A percentile compares a stretch with the other conserved stretches of the same genome.
These are phyloP conservation scores for Callionymus lyra DNA, from an alignment of 2,113 vertebrate species.

Conservation along the genomic window DNA sequence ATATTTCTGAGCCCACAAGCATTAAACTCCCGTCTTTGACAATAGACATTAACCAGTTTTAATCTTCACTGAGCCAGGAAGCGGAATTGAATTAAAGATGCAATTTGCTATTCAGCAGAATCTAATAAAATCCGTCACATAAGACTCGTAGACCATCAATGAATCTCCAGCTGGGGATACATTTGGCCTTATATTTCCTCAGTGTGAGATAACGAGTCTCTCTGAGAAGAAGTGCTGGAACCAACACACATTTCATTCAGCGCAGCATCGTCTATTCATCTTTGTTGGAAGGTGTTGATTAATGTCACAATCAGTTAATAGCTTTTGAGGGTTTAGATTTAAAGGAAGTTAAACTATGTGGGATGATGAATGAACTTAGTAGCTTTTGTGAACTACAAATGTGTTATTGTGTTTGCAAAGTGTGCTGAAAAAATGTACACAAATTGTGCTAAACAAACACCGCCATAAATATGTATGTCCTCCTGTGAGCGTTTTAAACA, in stretches of 20 bases:
- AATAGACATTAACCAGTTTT: slow-evolving; percentile 24
- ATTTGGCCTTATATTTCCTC: slow-evolving; percentile 42
- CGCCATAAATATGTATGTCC: too few relatives aligned
- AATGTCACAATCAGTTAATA: too few relatives aligned
- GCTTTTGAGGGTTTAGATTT: too few relatives aligned
- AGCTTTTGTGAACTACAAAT: too few relatives aligned
- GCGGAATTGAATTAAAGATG: slow-evolving; percentile 37
- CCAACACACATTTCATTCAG: slow-evolving; percentile 24
- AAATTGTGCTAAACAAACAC: too few relatives aligned
- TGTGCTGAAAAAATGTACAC: too few relatives aligned
- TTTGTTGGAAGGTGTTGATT: slow-evolving; percentile 5
- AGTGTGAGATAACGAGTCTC: slow-evolving; percentile 34
- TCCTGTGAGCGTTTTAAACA: too few relatives aligned
- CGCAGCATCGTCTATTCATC: slow-evolving; percentile 14
- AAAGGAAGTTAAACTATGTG: too few relatives aligned
- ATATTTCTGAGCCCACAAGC: slow-evolving; percentile 2
- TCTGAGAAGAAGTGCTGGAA: slow-evolving; percentile 24
- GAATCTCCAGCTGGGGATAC: slow-evolving; percentile 27
- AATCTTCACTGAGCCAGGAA: slow-evolving; percentile 34
- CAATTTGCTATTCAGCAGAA: slow-evolving; percentile 38
- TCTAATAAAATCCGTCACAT: slow-evolving; percentile 45
- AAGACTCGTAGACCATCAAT: slow-evolving; percentile 24
- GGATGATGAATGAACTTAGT: too few relatives aligned
- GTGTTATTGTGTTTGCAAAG: too few relatives aligned
- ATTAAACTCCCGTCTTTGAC: slow-evolving; percentile 3